A percentile compares a stretch with the other conserved stretches of the same genome.
Conservation (phyloP, 2,113 vertebrate species). For the Gallinago jamesoni region DNA sequence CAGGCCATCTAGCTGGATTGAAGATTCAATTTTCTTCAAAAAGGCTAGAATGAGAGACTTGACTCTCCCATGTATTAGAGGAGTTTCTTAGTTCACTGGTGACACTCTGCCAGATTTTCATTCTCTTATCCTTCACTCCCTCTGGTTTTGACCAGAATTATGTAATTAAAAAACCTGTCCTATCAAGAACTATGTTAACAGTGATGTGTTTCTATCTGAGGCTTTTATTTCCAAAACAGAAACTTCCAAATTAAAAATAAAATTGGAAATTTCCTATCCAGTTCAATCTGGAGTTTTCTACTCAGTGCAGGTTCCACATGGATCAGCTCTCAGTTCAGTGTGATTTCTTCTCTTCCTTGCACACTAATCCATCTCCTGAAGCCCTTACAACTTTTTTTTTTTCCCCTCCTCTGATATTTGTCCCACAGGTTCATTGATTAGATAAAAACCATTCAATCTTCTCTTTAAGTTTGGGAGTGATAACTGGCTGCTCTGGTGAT, state of each 20-base stretch:
- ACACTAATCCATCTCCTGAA: background rate
- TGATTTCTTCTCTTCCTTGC: background rate
- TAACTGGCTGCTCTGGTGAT: background rate
- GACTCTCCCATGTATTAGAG: background rate
- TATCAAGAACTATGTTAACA: background rate
- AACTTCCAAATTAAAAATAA: background rate
- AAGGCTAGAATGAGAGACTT: background rate
- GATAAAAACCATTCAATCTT: background rate
- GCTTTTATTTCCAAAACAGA: background rate
- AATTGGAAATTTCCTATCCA: background rate
- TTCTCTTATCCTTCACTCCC: background rate
- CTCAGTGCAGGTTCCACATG: background rate
- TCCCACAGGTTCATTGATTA: background rate
- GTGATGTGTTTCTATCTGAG: background rate
- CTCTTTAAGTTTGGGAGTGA: background rate
- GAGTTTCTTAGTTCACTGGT: background rate
- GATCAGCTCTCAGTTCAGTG: background rate
- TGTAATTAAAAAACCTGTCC: background rate
- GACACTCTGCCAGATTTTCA: background rate
- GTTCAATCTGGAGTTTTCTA: background rate
- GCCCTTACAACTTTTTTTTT: background rate
- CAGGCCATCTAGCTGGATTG: background rate
- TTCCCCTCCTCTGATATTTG: background rate
- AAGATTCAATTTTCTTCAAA: background rate
- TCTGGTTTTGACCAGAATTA: background rate